These are phyloP conservation scores for Drosophila putrida DNA, from an alignment of 2,888 invertebrate species.

Conservation along the genomic window DNA sequence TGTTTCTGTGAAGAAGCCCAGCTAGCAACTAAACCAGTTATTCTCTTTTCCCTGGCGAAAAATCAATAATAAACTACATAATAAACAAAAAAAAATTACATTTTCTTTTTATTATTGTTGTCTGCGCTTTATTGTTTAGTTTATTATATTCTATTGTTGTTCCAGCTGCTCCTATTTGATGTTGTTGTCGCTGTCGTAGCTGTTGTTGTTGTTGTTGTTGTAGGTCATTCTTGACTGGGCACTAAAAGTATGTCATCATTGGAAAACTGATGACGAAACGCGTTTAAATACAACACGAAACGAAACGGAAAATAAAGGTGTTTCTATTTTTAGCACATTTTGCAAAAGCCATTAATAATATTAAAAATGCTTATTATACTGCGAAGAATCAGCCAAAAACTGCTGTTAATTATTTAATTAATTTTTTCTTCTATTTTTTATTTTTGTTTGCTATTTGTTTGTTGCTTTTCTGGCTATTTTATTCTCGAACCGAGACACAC, in stretches of 20 bases:
- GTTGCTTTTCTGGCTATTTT: conserved; percentile 17
- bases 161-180: conserved; percentile 24
- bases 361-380: conserved; percentile 20
- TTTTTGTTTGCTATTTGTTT: conserved; percentile 14
- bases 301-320: conserved; percentile 5
- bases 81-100: conserved; percentile 38
- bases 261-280: conserved; percentile 59
- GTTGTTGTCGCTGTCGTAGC: conserved; percentile 7
- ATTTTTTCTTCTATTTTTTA: conserved; percentile 40
- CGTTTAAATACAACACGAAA: conserved; percentile 9
- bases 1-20: conserved; percentile 1
- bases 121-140: conserved; percentile 15
- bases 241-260: conserved; percentile 70
- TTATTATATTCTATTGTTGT: conserved; percentile 36
- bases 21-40: conserved; percentile 37
- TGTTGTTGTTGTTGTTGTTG: conserved; percentile 26
- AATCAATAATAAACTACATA: conserved; percentile 59
- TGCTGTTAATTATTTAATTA: conserved; percentile 69
- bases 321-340: conserved; percentile 55
- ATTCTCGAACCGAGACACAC: conserved; percentile 48
- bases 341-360: conserved; percentile 42
- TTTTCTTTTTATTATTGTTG: conserved; percentile 27
- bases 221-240: conserved; percentile 40
- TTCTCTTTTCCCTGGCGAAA: conserved; percentile 48
- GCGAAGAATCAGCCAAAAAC: conserved; percentile 9